phyloP scores from a whole-genome alignment of 1,140 invertebrate genomes.

The Hestina assimilis region DNA sequence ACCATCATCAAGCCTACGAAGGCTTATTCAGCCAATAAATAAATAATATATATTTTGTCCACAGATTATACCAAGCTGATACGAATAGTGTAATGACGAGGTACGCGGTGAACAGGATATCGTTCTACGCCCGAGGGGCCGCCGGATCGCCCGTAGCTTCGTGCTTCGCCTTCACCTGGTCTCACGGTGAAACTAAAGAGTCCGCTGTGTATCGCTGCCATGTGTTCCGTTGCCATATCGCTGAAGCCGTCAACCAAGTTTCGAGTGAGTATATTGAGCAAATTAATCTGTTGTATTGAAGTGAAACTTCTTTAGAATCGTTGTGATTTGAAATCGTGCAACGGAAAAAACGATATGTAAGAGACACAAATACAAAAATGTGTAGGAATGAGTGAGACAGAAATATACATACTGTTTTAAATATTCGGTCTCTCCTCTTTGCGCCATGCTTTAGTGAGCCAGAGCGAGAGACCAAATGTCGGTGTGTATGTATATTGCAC shows the following conservation, averaged over 20 bases:
- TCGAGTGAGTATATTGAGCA: slow-evolving; percentile 81
- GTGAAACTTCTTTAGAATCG: no score
- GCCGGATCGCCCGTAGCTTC: slow-evolving; percentile 89
- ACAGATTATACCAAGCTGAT: slow-evolving; percentile 91
- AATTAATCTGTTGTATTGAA: no score
- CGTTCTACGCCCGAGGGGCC: slow-evolving; percentile 96
- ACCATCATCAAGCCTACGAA: not conserved
- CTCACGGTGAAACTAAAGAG: slow-evolving; percentile 92
- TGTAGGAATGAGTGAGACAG: no score
- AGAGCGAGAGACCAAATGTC: no score
- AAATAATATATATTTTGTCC: not conserved
- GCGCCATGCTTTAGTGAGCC: no score
- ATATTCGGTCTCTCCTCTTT: no score
- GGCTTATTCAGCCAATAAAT: not conserved
- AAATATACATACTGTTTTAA: no score
- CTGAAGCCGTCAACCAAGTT: slow-evolving; percentile 94
- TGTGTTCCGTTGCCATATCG: slow-evolving; percentile 96
- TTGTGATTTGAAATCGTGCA: no score
- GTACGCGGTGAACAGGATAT: slow-evolving; percentile 95
- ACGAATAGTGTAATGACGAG: slow-evolving; percentile 91
- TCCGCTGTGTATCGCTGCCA: slow-evolving; percentile 97
- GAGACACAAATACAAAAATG: no score
- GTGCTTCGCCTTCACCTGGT: slow-evolving; percentile 99
- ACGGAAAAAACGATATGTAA: no score
- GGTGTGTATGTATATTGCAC: no score